Evolutionary conservation across 2,888 invertebrate genomes (phyloP).

Genomic region (Penaeus monodon): DNA sequence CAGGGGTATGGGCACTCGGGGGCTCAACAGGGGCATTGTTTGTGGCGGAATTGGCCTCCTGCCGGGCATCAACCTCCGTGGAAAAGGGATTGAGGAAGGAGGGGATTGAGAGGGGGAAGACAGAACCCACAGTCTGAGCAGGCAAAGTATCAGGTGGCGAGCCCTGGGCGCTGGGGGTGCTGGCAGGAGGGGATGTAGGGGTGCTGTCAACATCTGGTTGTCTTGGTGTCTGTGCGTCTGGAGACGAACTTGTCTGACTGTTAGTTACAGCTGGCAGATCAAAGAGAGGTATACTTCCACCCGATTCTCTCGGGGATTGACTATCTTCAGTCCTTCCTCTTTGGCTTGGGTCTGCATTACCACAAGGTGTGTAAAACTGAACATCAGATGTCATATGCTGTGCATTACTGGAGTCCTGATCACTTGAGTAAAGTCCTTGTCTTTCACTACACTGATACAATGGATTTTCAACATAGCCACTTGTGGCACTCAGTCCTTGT

Average conservation of each 20-base stretch:
- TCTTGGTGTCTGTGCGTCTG: neutral
- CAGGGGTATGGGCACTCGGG: neutral
- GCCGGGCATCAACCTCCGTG: constrained; percentile 1
- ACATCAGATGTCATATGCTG: too few relatives aligned
- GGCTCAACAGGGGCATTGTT: neutral
- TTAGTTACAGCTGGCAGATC: too few relatives aligned
- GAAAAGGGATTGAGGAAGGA: constrained; percentile 34
- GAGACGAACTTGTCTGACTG: neutral
- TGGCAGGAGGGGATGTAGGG: neutral
- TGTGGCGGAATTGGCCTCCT: neutral
- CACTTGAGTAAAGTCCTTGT: too few relatives aligned
- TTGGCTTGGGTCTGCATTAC: too few relatives aligned
- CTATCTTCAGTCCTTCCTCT: too few relatives aligned
- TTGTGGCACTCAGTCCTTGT: too few relatives aligned
- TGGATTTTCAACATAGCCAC: too few relatives aligned
- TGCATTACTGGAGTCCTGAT: too few relatives aligned
- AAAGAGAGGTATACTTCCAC: too few relatives aligned
- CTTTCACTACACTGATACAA: too few relatives aligned
- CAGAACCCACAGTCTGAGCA: neutral
- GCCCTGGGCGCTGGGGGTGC: neutral
- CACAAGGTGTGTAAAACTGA: too few relatives aligned
- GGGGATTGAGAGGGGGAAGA: constrained; percentile 25
- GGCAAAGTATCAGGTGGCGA: neutral
- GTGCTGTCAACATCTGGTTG: neutral
- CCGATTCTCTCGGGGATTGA: too few relatives aligned